Evolutionary conservation across 92 coral and sea anemone genomes (phyloP).

Genomic region (Epizoanthus stellaris): DNA sequence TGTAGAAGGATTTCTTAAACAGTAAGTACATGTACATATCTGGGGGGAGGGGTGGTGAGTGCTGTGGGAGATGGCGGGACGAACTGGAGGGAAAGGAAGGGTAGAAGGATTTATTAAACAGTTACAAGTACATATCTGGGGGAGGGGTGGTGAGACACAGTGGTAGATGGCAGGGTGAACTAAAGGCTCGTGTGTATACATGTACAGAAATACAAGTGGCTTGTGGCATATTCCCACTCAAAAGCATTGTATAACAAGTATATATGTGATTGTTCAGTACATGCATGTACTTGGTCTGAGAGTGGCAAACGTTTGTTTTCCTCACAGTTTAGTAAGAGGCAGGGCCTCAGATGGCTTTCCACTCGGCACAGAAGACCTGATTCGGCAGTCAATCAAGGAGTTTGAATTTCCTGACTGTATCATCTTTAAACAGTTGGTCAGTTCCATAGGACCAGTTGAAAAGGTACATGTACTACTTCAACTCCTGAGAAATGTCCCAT

Average conservation of each 20-base stretch:
- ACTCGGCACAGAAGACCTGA: conserved; percentile 82
- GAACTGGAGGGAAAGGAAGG: conserved; percentile 1
- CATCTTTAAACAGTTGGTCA: conserved; percentile 85
- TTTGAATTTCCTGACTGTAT: conserved; percentile 88
- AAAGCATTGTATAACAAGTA: too few relatives aligned
- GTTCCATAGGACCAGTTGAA: conserved; percentile 82
- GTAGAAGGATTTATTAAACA: conserved; percentile 42
- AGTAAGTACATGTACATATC: neutral
- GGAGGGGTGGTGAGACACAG: conserved; percentile 59
- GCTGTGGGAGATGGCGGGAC: conserved; percentile 22
- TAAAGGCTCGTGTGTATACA: conserved; percentile 43
- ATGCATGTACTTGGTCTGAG: neutral
- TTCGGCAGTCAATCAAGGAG: conserved; percentile 87
- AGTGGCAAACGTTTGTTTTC: neutral
- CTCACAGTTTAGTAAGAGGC: conserved; percentile 78
- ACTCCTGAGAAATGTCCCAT: too few relatives aligned
- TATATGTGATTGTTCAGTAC: too few relatives aligned
- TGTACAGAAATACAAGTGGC: too few relatives aligned
- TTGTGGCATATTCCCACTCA: too few relatives aligned
- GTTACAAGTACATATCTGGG: neutral
- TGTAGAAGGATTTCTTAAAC: conserved; percentile 40
- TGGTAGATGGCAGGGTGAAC: conserved; percentile 84
- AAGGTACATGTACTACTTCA: conserved; percentile 56
- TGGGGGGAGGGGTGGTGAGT: neutral
- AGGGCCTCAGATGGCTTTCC: conserved; percentile 95